Base-by-base conservation (phyloP, 2,113 vertebrate genomes). In the Callipepla californica region DNA sequence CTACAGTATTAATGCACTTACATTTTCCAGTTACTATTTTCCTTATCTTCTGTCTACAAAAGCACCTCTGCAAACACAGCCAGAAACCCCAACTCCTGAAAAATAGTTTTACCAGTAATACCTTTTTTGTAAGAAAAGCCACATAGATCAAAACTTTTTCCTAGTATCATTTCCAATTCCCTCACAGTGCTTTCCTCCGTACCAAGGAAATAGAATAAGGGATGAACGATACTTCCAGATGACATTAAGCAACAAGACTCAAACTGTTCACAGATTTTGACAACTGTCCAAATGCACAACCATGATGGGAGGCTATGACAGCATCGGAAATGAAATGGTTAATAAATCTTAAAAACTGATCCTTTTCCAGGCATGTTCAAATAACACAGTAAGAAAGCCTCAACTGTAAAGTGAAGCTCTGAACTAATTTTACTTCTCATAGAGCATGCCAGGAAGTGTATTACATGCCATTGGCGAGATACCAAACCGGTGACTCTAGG, bases 401-500 rank as follows among this genome's bases (percentile, higher is more conserved):
- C 14, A 70, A 82, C 44, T 88, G 65, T 73, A 53, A 93, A 94
- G 87, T 34, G 72, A 87, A 92, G 87, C 94, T 95, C 82, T 93
- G 90, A 95, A 95, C 91, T 94, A 86, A 95, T 95, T 95, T 96
- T 91, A 94, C 87, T 88, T 95, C 95, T 95, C 93, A 66, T 91
- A 8, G 76, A 88, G 90, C 90, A 80, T 95, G 92, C 93, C 90
- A 96, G 95, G 94, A 95, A 96, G 80, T 62, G 94, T 91, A 93
- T 95, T 96, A 93, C 79, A 95, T 69, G 87, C 85, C 95, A 96
- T 3, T 96, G 96, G 94, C 96, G 11, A 95, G 96, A 94, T 90
- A 93, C 94, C 95, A 96, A 96, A 95, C 87, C 93, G 86, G 90
- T 72, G 92, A 96, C 95, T 96, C 96, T 84, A 72, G 93, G 90